Evolutionary conservation across 2,888 invertebrate genomes (phyloP).

Genomic region (Atethmia centrago): DNA sequence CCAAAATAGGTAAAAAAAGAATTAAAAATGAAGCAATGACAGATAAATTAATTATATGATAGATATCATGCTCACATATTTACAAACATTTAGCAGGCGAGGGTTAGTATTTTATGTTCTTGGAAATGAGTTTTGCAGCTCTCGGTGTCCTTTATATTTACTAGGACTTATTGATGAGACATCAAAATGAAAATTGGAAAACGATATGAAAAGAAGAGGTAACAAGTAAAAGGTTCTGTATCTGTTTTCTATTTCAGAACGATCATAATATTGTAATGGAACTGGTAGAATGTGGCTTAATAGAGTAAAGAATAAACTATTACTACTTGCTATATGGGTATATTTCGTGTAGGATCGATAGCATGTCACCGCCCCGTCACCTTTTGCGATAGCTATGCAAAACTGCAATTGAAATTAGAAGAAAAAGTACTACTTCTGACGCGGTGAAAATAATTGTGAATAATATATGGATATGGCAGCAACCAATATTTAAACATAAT

Average conservation of each 20-base stretch:
- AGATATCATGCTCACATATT: too few relatives aligned
- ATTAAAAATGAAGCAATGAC: too few relatives aligned
- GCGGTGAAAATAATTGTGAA: neutral
- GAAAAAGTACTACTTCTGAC: neutral
- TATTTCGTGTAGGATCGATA: neutral
- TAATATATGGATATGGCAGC: neutral
- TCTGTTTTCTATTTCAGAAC: neutral
- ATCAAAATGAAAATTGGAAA: neutral
- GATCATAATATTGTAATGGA: neutral
- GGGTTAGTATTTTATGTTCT: too few relatives aligned
- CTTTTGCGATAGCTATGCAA: conserved; percentile 48
- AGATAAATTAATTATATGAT: too few relatives aligned
- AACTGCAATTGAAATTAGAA: conserved; percentile 19
- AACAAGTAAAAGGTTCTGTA: neutral
- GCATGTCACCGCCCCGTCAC: conserved; percentile 10
- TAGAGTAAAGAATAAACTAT: neutral
- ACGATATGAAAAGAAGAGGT: neutral
- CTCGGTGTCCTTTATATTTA: too few relatives aligned
- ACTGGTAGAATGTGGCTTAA: neutral
- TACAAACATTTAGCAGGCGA: too few relatives aligned
- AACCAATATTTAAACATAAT: neutral
- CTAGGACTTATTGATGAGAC: too few relatives aligned
- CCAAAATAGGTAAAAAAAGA: too few relatives aligned
- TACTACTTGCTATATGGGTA: neutral
- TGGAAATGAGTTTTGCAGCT: too few relatives aligned